Evolutionary conservation across 2,797 vertebrate genomes (phyloP), one percentile per base, ranked within the genome.

Genomic region (Octomys mimax): DNA sequence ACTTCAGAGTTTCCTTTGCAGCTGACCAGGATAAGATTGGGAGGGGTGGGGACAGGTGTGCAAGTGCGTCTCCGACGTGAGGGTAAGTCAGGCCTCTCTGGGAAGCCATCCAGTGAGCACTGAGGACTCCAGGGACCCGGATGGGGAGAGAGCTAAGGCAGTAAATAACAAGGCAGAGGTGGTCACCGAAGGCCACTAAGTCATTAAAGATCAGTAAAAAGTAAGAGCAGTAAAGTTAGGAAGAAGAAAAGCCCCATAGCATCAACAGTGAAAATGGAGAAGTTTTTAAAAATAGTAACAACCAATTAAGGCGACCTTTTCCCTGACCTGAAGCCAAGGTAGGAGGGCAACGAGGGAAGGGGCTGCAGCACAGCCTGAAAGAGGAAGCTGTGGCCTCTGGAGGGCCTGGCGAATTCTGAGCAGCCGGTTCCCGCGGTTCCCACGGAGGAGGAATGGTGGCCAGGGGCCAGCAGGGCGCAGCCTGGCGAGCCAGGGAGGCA

Each of bases 371-470:
- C 46, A 78, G 80, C 70, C 46, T 73, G 52, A 52, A 52, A 59
- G 62, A 88, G 28, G 61, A 92, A n/a, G 26, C 61, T 42, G 66
- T 28, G 81, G 82, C 90, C 88, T 10, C 18, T 0, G 80, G 91
- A 80, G 64, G 82, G 87, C 16, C 1, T 54, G 77, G 70, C 22
- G 77, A 82, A 52, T 73, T 83, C 78, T 33, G 75, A 91, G 89
- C 42, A 3, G 46, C 80, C 87, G 3, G 91, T 96, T 97, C 97
- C 96, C 95, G 79, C 90, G 4, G 92, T 96, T 97, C 97, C 97
- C 96, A 94, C 71, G 16, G 70, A 94, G 16, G 77, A 93, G 46
- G 57, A n/a, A 1, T 2, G 31, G 71, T 62, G 81, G 71, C 28
- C 2, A 3, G 81, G 61, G 71, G 91, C 91, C 61, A 90, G 82